Conservation (phyloP, 2,888 invertebrate genomes). For the Ophioninae sp. region DNA sequence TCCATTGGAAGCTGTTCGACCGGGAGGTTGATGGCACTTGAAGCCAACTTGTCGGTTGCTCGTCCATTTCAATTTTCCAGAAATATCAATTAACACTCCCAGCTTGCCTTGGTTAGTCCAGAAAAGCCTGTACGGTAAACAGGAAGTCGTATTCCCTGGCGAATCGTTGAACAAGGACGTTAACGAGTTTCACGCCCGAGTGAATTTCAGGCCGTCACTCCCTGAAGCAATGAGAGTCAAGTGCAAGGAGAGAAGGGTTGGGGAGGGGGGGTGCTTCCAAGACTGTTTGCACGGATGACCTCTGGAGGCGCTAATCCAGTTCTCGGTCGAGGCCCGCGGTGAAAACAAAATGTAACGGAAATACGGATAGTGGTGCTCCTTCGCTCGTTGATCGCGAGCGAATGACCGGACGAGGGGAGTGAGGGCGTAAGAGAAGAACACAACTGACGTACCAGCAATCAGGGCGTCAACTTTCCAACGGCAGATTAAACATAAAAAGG, state of each 20-base stretch:
- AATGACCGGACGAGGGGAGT: neutral
- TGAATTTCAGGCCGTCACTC: conserved; percentile 40
- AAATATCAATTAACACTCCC: neutral
- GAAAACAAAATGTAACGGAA: conserved; percentile 76
- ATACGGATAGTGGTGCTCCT: neutral
- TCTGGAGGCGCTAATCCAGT: conserved; percentile 71
- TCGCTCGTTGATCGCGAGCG: neutral
- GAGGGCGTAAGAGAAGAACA: conserved; percentile 68
- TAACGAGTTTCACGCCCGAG: conserved; percentile 60
- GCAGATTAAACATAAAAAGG: neutral
- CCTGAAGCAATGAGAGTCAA: neutral
- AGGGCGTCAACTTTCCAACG: conserved; percentile 54
- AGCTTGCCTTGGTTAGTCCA: neutral
- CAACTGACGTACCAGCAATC: conserved; percentile 76
- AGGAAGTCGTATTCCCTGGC: conserved; percentile 28
- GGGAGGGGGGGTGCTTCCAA: neutral
- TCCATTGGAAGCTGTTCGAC: too few species aligned
- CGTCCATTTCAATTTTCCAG: neutral
- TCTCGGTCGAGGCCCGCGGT: conserved; percentile 64
- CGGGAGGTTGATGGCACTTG: neutral
- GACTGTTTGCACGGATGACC: conserved; percentile 22
- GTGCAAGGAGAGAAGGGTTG: conserved; percentile 11
- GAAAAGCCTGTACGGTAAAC: conserved; percentile 11
- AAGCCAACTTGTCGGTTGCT: neutral
- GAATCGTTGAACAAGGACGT: conserved; percentile 47